These are phyloP conservation scores for Erythrocercus mccallii DNA, from an alignment of 2,113 vertebrate species.

Conservation along the genomic window DNA sequence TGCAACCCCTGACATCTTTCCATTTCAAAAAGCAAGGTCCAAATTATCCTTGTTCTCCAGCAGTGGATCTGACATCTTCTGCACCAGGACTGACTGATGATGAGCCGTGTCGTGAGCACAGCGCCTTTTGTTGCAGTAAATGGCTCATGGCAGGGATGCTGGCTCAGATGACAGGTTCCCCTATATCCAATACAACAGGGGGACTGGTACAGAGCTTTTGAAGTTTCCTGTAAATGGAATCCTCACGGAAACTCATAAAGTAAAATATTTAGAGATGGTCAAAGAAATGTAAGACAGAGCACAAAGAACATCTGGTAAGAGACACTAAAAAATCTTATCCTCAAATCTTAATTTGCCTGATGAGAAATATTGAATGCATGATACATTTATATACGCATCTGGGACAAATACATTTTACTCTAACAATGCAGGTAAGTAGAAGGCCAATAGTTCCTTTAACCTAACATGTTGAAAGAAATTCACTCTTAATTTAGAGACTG, in stretches of 20 bases:
- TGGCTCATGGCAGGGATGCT: constrained; percentile 53
- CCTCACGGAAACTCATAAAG: not conserved
- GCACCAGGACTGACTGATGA: constrained; percentile 51
- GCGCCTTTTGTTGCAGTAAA: constrained; percentile 52
- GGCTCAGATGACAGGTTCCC: not conserved
- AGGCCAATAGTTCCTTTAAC: not conserved
- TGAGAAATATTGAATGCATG: not conserved
- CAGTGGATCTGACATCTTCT: constrained; percentile 54
- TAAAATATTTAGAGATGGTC: constrained; percentile 10
- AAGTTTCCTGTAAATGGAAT: constrained; percentile 26
- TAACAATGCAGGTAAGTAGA: not conserved
- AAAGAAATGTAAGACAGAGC: not conserved
- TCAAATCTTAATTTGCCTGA: not conserved
- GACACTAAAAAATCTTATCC: not conserved
- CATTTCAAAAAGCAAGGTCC: constrained; percentile 48
- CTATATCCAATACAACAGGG: constrained; percentile 7
- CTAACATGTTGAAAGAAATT: not conserved
- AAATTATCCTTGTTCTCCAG: constrained; percentile 46
- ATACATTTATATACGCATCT: not conserved
- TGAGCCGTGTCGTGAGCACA: constrained; percentile 14
- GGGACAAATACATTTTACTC: not conserved
- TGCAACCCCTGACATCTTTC: not conserved
- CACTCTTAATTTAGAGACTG: not conserved
- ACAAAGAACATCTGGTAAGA: not conserved
- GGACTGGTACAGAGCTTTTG: constrained; percentile 34